Base-by-base conservation (phyloP, 2,113 vertebrate genomes). In the Gallinago paraguaiae region DNA sequence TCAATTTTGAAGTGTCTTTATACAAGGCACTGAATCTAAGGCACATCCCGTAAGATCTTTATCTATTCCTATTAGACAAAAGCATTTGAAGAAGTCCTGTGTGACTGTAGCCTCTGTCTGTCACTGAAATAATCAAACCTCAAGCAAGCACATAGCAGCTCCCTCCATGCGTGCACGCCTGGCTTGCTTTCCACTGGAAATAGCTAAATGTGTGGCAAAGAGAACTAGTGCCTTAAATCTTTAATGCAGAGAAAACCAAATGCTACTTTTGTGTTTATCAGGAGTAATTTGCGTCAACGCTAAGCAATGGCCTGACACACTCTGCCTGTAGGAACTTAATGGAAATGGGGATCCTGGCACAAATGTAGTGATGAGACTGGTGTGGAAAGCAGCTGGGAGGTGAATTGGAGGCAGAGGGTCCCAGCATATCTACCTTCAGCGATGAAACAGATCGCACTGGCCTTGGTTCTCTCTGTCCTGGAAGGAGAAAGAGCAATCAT, bases 161-260 rank as follows among this genome's bases (percentile, higher is more conserved):
- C 45, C 10, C 15, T 78, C 39, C 30, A 16, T 43, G 31, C 51
- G 45, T 72, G 11, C 2, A 1, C 35, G 30, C 10, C 41, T 41
- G 17, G 8, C 67, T 60, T 82, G 53, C 33, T 71, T 71, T 68
- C 33, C 16, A 27, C 70, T 64, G 27, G 46, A 76, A 60, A 53
- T 59, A 30, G 57, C 12, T 64, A 1, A 0, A 0, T 17, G 11
- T 35, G 17, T 10, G 45, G 8, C 16, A 33, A 72, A 17, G 7
- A 69, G 57, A 76, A 65, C 0, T 27, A 13, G 23, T 25, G 19
- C 18, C 61, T 61, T 1, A n/a, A 46, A 59, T 74, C 61, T 61
- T 1, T 37, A 50, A 59, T 74, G 35, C 2, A 4, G 39, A 12
- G 17, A 67, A 92, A 92, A 9, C 17, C 18, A 51, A 86, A 91